Evolutionary conservation across 2,888 invertebrate species (phyloP).

Genomic region (Sphaeridia pumilis): DNA sequence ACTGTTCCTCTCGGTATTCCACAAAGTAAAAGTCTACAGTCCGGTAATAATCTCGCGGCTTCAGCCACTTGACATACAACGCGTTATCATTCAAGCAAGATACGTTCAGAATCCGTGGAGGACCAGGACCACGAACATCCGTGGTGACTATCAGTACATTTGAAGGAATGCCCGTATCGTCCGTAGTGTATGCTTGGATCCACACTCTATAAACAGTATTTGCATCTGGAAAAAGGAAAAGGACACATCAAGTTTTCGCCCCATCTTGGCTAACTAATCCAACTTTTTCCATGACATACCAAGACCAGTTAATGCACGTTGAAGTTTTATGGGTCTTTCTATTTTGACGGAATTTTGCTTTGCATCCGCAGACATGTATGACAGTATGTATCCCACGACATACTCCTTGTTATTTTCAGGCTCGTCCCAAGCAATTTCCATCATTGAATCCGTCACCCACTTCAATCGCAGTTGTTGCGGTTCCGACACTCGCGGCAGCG

Average conservation of each 20-base stretch:
- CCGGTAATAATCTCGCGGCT: constrained; percentile 63
- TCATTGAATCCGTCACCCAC: constrained; percentile 61
- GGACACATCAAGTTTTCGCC: too few species aligned
- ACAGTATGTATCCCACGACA: constrained; percentile 52
- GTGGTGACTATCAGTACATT: constrained; percentile 62
- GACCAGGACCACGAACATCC: constrained; percentile 70
- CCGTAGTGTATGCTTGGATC: constrained; percentile 66
- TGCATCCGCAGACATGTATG: too few species aligned
- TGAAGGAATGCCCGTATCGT: constrained; percentile 63
- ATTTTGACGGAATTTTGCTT: too few species aligned
- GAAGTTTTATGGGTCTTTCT: too few species aligned
- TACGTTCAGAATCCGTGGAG: constrained; percentile 67
- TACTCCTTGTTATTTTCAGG: constrained; percentile 60
- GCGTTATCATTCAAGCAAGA: constrained; percentile 69
- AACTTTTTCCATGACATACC: too few species aligned
- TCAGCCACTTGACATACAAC: constrained; percentile 73
- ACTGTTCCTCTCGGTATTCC: constrained; percentile 45
- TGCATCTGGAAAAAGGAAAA: constrained; percentile 65
- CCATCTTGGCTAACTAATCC: too few species aligned
- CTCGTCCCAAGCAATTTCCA: constrained; percentile 67
- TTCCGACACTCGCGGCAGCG: constrained; percentile 50
- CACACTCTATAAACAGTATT: constrained; percentile 75
- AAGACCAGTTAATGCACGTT: constrained; percentile 50
- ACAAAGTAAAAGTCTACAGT: constrained; percentile 69
- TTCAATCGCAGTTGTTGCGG: constrained; percentile 69